phyloP scores from a whole-genome alignment of 2,797 vertebrate genomes.

The Typhlichthys eigenmanni region DNA sequence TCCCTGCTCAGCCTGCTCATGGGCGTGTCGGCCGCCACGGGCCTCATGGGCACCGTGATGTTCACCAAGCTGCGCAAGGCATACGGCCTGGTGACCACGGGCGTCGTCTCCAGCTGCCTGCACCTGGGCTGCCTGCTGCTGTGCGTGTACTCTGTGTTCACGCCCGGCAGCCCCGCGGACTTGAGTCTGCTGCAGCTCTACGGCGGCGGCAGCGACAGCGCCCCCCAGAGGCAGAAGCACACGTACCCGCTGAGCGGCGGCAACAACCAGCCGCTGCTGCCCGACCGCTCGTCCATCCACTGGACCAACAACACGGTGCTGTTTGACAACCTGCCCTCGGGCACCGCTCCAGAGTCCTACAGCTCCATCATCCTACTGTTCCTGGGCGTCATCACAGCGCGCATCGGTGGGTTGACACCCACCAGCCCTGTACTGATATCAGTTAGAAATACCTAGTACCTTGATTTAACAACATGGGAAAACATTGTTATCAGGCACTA shows the following conservation, averaged over 20 bases:
- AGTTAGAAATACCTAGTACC: no score
- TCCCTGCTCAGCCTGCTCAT: slow-evolving; percentile 84
- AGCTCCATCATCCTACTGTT: slow-evolving; percentile 83
- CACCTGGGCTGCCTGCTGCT: slow-evolving; percentile 80
- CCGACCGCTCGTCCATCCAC: slow-evolving; percentile 81
- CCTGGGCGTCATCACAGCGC: slow-evolving; percentile 81
- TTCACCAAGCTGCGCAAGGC: slow-evolving; percentile 80
- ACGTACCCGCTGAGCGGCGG: slow-evolving; percentile 72
- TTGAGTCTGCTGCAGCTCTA: slow-evolving; percentile 72
- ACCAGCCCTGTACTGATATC: neutral
- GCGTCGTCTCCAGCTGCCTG: slow-evolving; percentile 81
- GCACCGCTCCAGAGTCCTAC: slow-evolving; percentile 76
- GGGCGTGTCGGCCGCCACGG: slow-evolving; percentile 79
- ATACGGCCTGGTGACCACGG: slow-evolving; percentile 79
- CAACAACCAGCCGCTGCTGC: slow-evolving; percentile 81
- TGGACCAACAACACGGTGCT: slow-evolving; percentile 86
- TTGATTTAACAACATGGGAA: no score
- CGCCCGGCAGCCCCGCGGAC: slow-evolving; percentile 82
- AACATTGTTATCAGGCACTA: no score
- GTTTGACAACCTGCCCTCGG: slow-evolving; percentile 76
- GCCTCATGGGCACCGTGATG: slow-evolving; percentile 80
- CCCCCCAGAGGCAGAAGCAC: slow-evolving; percentile 70
- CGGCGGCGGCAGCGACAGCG: slow-evolving; percentile 43
- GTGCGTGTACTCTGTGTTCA: slow-evolving; percentile 83
- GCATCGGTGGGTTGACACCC: slow-evolving; percentile 72